Evolutionary conservation across 2,113 vertebrate species (phyloP), one percentile per base, ranked within the genome.

Genomic region (Eretmodus cyanostictus): DNA sequence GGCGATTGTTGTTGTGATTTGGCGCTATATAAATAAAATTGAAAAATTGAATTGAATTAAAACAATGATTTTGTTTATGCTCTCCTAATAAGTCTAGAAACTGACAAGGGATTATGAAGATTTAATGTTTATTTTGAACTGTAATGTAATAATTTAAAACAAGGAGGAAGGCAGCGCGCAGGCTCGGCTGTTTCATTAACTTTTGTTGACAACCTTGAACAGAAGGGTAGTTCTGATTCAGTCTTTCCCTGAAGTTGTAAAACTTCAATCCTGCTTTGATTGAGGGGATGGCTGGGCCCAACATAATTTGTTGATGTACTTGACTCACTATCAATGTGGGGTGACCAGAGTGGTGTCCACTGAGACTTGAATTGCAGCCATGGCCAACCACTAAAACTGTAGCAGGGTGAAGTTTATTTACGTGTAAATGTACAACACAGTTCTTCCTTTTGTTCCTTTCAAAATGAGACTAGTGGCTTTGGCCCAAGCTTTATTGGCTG

Each of bases 401-500:
- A 78, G 73, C 73, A n/a, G 3, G 27, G 45, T n/a, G 73, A 78
- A 78, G 45, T 40, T 82, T 81, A 86, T 89, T 89, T 83, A 68
- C 49, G 53, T 49, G 36, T 51, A 66, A 49, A 29, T 5, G 51
- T 49, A 16, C 45, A 42, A 45, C 63, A 34, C 54, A 27, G 22
- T 38, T 31, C 73, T 88, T 82, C 80, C 36, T 79, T 91, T 76
- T 71, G 76, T 73, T 86, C 47, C 10, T 76, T n/a, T 85, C 59
- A 59, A 87, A 87, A 92, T 91, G 85, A 92, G 87, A 84, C 63
- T 13, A 8, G 84, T 29, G 82, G 63, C 84, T 94, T 86, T 87
- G 87, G 84, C 86, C 81, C 84, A 24, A 51, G 90, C 82, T 95
- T 91, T 94, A 92, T 91, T 90, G 89, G 83, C 66, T 92, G 83